Base-by-base conservation (phyloP, 2,888 invertebrate species). In the Nycteola revayana region DNA sequence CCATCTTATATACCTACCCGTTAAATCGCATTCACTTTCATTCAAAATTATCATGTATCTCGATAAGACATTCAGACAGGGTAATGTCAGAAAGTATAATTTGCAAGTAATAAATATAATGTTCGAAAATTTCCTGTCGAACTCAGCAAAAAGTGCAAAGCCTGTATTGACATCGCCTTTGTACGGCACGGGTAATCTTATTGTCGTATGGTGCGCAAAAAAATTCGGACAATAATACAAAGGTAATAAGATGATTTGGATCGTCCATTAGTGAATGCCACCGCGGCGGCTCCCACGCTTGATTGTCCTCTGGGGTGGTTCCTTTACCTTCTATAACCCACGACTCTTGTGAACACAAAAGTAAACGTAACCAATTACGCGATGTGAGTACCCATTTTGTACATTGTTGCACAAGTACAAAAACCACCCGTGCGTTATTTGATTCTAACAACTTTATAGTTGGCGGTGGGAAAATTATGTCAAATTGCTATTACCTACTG, bases 201-300 rank as follows among this genome's bases (percentile, higher is more conserved):
- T 49, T 51, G 58, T 57, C 35, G 36, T 67, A 69, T 62, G 66
- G 67, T 43, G 55, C 44, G 57, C 56, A 81, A 77, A 81, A 81
- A 72, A 30, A 3, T 57, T 47, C 53, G 65, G 63, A 80, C 79
- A 84, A 80, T 75, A 66, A 80, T 81, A 82, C 76, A 76, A 82
- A 74, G 68, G 79, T 77, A 82, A 83, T 85, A 78, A 76, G 74
- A 70, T 70, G 71, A 80, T 79, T 78, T 71, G 58, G 66, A 62
- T 63, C 65, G 59, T 65, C 81, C 69, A 86, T 85, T 87, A 83
- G 75, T 62, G 60, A 59, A 68, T 74, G 64, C 80, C 79, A 80
- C 81, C 78, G 70, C 65, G 71, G 49, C 46, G 24, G 77, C 75
- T 85, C 86, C 83, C 85, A 85, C 83, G 83, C 59, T 72, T 69